phyloP scores from a whole-genome alignment of 1,140 invertebrate species.

The Anastrepha obliqua region DNA sequence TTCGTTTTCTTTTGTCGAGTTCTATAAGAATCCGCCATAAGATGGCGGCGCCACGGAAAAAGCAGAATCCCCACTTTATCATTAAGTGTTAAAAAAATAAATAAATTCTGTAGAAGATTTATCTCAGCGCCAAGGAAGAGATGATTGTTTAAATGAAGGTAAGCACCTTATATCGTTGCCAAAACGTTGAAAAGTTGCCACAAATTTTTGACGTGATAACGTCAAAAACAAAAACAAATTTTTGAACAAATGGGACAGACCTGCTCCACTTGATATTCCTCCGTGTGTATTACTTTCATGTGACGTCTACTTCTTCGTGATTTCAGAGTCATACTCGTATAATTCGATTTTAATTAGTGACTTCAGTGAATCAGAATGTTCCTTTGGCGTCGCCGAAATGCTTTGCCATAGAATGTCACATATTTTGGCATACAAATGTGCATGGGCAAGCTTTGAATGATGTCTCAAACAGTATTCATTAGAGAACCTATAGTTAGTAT shows the following conservation, averaged over 20 bases:
- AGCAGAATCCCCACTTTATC: no score
- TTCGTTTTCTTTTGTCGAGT: no score
- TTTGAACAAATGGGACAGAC: constrained; percentile 67
- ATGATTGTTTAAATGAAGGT: no score
- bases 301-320: constrained; percentile 70
- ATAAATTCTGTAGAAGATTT: no score
- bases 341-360: constrained; percentile 63
- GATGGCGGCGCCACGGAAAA: no score
- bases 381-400: constrained; percentile 65
- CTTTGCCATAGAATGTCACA: constrained; percentile 66
- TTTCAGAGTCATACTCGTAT: constrained; percentile 60
- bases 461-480: constrained; percentile 66
- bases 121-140: no score
- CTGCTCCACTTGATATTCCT: constrained; percentile 65
- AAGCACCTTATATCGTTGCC: no score
- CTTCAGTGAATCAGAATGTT: constrained; percentile 58
- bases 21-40: no score
- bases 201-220: no score
- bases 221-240: background rate
- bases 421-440: constrained; percentile 67
- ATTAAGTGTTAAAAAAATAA: no score
- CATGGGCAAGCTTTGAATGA: constrained; percentile 66
- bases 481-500: constrained; percentile 17
- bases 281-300: constrained; percentile 69
- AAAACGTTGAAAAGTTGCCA: no score